These are phyloP conservation scores for Hydrocynus forskahlii DNA, from an alignment of 2,797 vertebrate species.

Conservation along the genomic window DNA sequence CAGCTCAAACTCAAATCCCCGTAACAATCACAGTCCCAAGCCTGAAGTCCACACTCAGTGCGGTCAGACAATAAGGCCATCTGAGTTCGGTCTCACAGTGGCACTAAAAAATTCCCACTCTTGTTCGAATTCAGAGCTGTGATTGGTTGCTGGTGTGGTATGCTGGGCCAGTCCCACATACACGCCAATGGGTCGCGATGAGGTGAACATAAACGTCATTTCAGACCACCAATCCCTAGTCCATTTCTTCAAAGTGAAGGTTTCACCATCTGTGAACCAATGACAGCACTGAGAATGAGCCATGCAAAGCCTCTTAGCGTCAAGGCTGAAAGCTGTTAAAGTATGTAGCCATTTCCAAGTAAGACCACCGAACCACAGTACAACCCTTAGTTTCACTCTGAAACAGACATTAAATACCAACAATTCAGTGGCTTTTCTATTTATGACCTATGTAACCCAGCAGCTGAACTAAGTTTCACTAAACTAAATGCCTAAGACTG, in stretches of 20 bases:
- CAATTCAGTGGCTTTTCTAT: background rate
- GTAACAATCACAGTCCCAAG: background rate
- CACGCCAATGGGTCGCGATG: constrained; percentile 20
- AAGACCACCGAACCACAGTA: background rate
- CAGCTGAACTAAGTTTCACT: no score
- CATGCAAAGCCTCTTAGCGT: background rate
- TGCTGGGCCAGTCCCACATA: constrained; percentile 58
- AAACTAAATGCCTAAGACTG: no score
- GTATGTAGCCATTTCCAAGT: background rate
- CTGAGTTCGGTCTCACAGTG: constrained; percentile 60
- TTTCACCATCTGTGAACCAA: background rate
- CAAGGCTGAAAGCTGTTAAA: background rate
- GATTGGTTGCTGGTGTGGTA: constrained; percentile 65
- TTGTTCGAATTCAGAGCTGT: constrained; percentile 33
- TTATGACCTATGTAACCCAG: no score
- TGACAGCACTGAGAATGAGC: background rate
- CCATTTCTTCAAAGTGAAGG: background rate
- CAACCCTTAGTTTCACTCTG: background rate
- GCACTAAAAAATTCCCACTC: constrained; percentile 4
- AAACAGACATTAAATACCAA: background rate
- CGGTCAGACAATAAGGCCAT: constrained; percentile 57
- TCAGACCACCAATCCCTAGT: background rate
- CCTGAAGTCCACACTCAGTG: background rate
- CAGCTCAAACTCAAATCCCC: background rate
- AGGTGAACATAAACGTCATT: background rate